These are phyloP conservation scores for Seriola quinqueradiata DNA, from an alignment of 2,113 vertebrate genomes.

Conservation along the genomic window DNA sequence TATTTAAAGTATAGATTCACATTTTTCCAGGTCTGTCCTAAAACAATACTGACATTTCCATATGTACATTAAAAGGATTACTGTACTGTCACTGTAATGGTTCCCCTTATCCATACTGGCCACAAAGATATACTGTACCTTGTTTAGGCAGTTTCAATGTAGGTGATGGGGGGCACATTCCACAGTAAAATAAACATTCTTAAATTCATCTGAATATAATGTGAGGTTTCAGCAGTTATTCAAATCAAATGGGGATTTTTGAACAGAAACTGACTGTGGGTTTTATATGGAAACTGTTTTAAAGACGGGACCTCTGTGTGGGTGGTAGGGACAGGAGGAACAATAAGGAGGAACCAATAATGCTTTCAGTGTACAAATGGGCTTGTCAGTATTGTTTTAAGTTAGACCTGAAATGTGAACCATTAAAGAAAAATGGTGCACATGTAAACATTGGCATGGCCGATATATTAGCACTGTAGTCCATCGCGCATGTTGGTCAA, in stretches of 20 bases:
- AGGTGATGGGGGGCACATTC: neutral
- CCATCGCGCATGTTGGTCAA: conserved; percentile 39
- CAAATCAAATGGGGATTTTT: neutral
- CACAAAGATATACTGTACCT: neutral
- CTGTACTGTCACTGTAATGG: neutral
- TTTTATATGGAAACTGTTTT: neutral
- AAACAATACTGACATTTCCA: neutral
- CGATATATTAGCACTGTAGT: conserved; percentile 41
- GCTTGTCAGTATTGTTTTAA: conserved; percentile 5
- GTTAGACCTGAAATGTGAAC: neutral
- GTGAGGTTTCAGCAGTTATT: neutral
- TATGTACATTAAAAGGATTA: neutral
- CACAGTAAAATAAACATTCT: neutral
- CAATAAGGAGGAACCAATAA: neutral
- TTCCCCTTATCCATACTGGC: neutral
- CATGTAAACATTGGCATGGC: neutral
- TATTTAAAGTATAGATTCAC: neutral
- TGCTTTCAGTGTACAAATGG: neutral
- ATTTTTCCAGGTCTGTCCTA: neutral
- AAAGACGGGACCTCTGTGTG: neutral
- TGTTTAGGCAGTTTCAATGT: neutral
- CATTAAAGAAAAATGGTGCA: neutral
- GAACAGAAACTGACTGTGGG: neutral
- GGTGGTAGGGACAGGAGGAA: neutral
- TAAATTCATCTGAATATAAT: neutral